phyloP scores from a whole-genome alignment of 2,797 vertebrate species.

The Hozukius guyotensis region DNA sequence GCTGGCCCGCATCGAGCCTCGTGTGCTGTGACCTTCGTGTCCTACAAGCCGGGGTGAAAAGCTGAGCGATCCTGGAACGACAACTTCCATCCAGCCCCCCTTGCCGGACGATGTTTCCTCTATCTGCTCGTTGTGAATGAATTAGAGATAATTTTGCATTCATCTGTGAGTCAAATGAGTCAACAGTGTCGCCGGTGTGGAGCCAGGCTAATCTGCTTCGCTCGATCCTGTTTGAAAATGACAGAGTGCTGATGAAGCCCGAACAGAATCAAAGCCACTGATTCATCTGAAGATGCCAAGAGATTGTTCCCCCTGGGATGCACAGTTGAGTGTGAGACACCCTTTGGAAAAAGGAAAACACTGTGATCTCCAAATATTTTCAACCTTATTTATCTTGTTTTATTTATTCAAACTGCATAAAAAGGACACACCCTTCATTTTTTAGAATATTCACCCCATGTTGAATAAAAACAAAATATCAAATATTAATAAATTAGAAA shows the following conservation, averaged over 20 bases:
- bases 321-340: constrained; percentile 14
- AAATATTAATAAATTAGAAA: background rate
- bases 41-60: constrained; percentile 72
- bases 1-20: constrained; percentile 52
- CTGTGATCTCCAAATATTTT: background rate
- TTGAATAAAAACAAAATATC: background rate
- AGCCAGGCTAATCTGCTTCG: constrained; percentile 74
- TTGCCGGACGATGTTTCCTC: constrained; percentile 33
- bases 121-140: constrained; percentile 56
- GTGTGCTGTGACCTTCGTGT: constrained; percentile 74
- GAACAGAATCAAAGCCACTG: constrained; percentile 58
- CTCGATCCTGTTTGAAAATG: constrained; percentile 67
- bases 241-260: constrained; percentile 70
- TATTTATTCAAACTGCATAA: background rate
- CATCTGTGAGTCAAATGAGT: constrained; percentile 72
- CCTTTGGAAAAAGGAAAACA: constrained; percentile 4
- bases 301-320: constrained; percentile 46
- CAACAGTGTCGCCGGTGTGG: constrained; percentile 45
- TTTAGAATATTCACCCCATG: background rate
- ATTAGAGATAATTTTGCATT: constrained; percentile 69
- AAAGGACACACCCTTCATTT: background rate
- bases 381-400: background rate
- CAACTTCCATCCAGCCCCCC: constrained; percentile 44
- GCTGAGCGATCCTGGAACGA: constrained; percentile 35
- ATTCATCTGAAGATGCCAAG: constrained; percentile 54